Evolutionary conservation across 1,140 invertebrate species (phyloP).

Genomic region (Meloidogyne chitwoodi): DNA sequence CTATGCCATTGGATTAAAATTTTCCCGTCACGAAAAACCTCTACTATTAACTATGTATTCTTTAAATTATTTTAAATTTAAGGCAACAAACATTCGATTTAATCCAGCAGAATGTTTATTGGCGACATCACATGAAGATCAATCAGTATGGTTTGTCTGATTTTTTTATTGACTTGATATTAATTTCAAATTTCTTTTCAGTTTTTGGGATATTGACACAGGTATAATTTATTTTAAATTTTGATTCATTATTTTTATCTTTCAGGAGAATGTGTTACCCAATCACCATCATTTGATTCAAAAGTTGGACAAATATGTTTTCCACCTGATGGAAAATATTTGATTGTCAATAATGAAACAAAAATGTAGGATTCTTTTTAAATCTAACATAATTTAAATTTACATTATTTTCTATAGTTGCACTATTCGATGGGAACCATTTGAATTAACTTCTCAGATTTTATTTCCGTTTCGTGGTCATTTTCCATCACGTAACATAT

Average conservation of each 20-base stretch:
- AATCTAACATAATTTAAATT: background rate
- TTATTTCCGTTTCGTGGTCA: constrained; percentile 1
- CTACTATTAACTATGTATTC: background rate
- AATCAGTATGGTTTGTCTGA: constrained; percentile 10
- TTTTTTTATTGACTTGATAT: background rate
- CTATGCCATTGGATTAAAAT: too few relatives aligned
- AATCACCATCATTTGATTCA: constrained; percentile 24
- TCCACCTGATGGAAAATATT: constrained; percentile 26
- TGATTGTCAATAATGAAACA: constrained; percentile 10
- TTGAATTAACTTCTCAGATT: constrained; percentile 31
- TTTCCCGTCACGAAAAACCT: too few relatives aligned
- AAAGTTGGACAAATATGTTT: constrained; percentile 23
- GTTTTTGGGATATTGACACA: constrained; percentile 41
- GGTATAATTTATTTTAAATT: background rate
- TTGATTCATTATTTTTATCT: background rate
- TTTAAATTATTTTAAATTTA: constrained; percentile 8
- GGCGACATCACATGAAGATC: constrained; percentile 32
- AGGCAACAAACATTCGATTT: constrained; percentile 21
- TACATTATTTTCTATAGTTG: background rate
- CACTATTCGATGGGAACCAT: constrained; percentile 32
- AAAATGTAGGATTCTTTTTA: constrained; percentile 7
- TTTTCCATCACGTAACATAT: background rate
- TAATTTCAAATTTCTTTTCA: background rate
- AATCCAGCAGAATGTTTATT: constrained; percentile 36
- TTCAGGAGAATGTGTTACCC: constrained; percentile 32